Conservation (phyloP, 2,888 invertebrate genomes). For the Drosophila demipolita region DNA sequence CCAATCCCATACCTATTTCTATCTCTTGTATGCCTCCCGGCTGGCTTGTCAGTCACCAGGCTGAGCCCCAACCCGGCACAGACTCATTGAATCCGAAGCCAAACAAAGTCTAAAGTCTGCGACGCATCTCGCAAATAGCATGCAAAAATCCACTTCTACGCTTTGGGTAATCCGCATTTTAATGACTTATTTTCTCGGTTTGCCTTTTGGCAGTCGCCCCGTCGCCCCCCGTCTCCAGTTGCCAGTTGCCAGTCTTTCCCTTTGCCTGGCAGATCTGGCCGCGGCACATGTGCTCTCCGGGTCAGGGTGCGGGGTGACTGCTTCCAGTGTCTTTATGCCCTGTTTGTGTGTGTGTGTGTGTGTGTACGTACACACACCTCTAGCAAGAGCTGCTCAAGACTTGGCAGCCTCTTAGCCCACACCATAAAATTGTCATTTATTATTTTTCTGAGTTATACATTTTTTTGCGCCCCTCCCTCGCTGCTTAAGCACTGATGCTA, state of each 20-base stretch:
- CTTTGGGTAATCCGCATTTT: conserved; percentile 79
- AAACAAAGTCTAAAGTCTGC: conserved; percentile 57
- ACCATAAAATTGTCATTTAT: conserved; percentile 72
- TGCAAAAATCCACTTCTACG: conserved; percentile 78
- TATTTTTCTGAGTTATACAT: conserved; percentile 62
- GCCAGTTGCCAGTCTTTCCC: conserved; percentile 3
- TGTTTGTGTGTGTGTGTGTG: background rate
- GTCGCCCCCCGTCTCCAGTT: conserved; percentile 5
- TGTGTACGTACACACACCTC: conserved; percentile 32
- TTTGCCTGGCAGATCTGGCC: conserved; percentile 14
- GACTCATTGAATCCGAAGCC: conserved; percentile 34
- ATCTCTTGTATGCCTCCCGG: conserved; percentile 33
- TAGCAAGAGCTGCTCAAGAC: conserved; percentile 18
- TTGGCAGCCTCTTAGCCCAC: conserved; percentile 30
- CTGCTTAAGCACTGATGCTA: background rate
- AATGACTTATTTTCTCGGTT: conserved; percentile 77
- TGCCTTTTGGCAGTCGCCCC: conserved; percentile 63
- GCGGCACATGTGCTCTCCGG: conserved; percentile 39
- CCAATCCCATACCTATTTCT: background rate
- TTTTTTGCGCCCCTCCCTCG: background rate
- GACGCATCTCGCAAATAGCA: conserved; percentile 65
- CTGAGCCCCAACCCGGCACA: conserved; percentile 49
- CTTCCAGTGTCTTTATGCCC: background rate
- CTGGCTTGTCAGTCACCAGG: conserved; percentile 60
- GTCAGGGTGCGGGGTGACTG: conserved; percentile 8